Conservation (phyloP, 2,113 vertebrate genomes). For the Hemichromis elongatus region DNA sequence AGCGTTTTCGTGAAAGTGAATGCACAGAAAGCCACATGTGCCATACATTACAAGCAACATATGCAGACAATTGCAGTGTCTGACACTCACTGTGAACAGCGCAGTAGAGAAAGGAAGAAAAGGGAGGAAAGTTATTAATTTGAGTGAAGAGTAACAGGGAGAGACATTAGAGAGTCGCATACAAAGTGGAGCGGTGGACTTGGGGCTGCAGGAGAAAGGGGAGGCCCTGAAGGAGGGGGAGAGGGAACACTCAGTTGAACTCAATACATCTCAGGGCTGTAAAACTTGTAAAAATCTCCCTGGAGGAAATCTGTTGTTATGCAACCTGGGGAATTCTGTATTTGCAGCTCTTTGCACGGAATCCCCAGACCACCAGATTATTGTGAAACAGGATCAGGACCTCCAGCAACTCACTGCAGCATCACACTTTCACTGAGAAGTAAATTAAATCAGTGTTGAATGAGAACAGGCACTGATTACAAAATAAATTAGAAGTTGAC, state of each 20-base stretch:
- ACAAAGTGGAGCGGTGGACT: conserved; percentile 34
- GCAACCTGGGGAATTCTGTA: conserved; percentile 54
- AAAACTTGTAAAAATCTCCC: conserved; percentile 51
- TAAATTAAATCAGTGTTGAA: not conserved
- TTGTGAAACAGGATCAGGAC: conserved; percentile 17
- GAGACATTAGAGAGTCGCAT: conserved; percentile 29
- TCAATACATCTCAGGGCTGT: conserved; percentile 54
- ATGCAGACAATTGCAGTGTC: conserved; percentile 5
- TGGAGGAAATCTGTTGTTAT: conserved; percentile 46
- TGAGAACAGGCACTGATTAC: not conserved
- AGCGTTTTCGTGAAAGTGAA: conserved; percentile 18
- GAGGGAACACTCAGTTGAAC: conserved; percentile 33
- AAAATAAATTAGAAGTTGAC: not conserved
- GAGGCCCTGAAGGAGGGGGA: not conserved
- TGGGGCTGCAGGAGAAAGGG: conserved; percentile 11
- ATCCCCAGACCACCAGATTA: conserved; percentile 22
- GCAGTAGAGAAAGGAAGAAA: not conserved
- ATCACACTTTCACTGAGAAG: not conserved
- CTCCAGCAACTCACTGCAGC: not conserved
- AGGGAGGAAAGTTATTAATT: not conserved
- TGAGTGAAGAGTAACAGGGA: conserved; percentile 15
- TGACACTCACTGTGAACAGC: not conserved
- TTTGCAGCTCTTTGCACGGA: conserved; percentile 45
- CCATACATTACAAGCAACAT: conserved; percentile 22
- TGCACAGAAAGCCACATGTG: conserved; percentile 38